Evolutionary conservation across 2,888 invertebrate species (phyloP).

Genomic region (Acrobasis suavella): DNA sequence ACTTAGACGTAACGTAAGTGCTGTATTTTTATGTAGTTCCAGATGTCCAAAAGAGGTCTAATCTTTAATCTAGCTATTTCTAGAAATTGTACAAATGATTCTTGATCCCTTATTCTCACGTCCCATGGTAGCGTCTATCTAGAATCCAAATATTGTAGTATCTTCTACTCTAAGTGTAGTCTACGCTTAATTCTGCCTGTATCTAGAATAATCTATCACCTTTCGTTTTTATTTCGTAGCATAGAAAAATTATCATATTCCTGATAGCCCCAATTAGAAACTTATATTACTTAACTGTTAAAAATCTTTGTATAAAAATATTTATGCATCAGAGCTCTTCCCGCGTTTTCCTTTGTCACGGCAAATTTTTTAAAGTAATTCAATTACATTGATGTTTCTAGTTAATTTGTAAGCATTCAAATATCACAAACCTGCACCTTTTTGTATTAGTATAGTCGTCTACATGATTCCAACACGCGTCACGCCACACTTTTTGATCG

Average conservation of each 20-base stretch:
- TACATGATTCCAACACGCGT: conserved; percentile 39
- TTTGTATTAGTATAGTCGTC: not conserved
- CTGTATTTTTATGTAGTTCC: not conserved
- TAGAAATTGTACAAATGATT: conserved; percentile 72
- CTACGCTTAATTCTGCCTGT: conserved; percentile 8
- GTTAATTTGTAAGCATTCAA: not conserved
- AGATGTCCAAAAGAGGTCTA: not conserved
- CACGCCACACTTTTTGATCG: conserved; percentile 50
- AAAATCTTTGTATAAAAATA: conserved; percentile 1
- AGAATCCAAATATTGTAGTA: conserved; percentile 50
- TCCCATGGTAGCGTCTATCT: conserved; percentile 70
- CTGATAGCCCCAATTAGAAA: conserved; percentile 17
- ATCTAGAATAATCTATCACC: conserved; percentile 6
- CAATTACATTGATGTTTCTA: not conserved
- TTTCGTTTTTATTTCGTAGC: not conserved
- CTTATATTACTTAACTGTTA: not conserved
- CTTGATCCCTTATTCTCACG: conserved; percentile 78
- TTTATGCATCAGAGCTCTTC: conserved; percentile 11
- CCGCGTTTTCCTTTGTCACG: not conserved
- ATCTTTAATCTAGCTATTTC: conserved; percentile 50
- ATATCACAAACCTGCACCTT: conserved; percentile 7
- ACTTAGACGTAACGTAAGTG: not conserved
- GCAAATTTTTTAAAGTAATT: not conserved
- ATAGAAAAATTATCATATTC: not conserved
- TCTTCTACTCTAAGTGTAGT: conserved; percentile 34